Evolutionary conservation across 1,140 invertebrate species (phyloP).

Genomic region (Batillaria attramentaria): DNA sequence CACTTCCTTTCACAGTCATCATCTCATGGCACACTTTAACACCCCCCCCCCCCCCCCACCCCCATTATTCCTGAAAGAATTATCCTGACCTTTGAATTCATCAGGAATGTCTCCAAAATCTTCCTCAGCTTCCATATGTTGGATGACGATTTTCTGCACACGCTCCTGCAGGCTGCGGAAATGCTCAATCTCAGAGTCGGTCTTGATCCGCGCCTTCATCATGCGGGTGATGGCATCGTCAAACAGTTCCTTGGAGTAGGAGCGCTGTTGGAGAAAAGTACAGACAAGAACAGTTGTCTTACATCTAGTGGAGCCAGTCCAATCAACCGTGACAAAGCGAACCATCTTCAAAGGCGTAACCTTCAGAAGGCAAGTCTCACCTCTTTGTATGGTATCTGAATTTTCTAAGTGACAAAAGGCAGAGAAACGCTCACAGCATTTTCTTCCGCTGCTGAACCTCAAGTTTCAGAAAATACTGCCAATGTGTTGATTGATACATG

Average conservation of each 20-base stretch:
- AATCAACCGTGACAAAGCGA: background rate
- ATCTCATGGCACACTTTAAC: too few species aligned
- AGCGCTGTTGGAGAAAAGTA: too few species aligned
- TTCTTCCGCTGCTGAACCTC: too few species aligned
- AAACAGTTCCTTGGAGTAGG: constrained; percentile 93
- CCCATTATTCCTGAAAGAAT: background rate
- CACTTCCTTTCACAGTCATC: too few species aligned
- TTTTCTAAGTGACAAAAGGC: too few species aligned
- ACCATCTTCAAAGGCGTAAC: constrained; percentile 21
- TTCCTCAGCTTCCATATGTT: constrained; percentile 78
- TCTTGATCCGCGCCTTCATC: constrained; percentile 86
- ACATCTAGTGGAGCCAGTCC: background rate
- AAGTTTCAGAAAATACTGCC: too few species aligned
- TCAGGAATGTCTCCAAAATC: constrained; percentile 97
- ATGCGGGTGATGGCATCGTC: constrained; percentile 88
- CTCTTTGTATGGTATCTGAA: too few species aligned
- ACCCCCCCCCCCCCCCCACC: background rate
- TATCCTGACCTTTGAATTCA: constrained; percentile 86
- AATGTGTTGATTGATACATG: too few species aligned
- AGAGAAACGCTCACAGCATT: too few species aligned
- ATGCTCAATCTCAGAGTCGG: constrained; percentile 82
- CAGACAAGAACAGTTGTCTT: too few species aligned
- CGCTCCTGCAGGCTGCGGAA: constrained; percentile 86
- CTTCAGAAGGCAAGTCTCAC: too few species aligned
- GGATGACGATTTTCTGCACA: constrained; percentile 84